These are phyloP conservation scores for Danio tinwini DNA, from an alignment of 2,797 vertebrate genomes.

Conservation along the genomic window DNA sequence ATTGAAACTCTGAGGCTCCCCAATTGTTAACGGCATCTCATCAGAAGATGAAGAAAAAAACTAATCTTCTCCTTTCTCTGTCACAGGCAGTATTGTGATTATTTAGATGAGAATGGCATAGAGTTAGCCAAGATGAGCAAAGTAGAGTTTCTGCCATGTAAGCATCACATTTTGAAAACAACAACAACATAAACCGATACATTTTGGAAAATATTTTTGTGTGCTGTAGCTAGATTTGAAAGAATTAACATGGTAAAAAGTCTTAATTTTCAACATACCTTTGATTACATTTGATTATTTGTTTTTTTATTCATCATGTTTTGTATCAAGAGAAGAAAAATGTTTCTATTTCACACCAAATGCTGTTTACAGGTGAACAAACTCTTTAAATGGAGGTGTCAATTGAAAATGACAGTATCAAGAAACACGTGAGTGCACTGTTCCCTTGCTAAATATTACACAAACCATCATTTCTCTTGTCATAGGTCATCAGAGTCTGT, in stretches of 20 bases:
- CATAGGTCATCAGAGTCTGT: background rate
- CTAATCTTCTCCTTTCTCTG: background rate
- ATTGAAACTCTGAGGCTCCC: background rate
- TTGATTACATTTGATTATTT: too few relatives aligned
- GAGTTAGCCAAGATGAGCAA: background rate
- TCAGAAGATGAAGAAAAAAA: constrained; percentile 6
- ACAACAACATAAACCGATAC: background rate
- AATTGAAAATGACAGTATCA: constrained; percentile 7
- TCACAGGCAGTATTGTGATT: constrained; percentile 12
- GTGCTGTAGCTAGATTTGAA: background rate
- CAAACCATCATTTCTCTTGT: background rate
- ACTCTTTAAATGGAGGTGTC: background rate
- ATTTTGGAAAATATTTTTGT: background rate
- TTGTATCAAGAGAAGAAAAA: background rate
- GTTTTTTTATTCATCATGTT: background rate
- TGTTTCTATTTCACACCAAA: background rate
- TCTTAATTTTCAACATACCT: background rate
- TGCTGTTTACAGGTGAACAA: background rate
- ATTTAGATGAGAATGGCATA: background rate
- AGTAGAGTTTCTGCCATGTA: background rate
- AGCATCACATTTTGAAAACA: background rate
- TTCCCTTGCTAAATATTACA: background rate
- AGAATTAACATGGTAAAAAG: background rate
- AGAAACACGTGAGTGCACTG: background rate
- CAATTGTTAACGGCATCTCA: background rate